A percentile compares a stretch with the other conserved stretches of the same genome.
Conservation (phyloP, 2,888 invertebrate species). For the Ellobium chinense region DNA sequence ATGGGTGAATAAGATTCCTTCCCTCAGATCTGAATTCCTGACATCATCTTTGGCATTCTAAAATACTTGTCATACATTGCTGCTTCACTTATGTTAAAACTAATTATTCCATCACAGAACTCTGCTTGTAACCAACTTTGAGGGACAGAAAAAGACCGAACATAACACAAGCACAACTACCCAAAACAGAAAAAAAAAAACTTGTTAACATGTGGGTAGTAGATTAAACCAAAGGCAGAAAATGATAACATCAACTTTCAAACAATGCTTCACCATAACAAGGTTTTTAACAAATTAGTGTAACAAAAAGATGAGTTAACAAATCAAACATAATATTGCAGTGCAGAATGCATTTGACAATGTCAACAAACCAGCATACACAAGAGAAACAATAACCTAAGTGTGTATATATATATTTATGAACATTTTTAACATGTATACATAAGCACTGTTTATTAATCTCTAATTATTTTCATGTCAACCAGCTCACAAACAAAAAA, state of each 20-base stretch:
- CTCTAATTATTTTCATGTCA: not conserved
- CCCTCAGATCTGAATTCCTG: too few species aligned
- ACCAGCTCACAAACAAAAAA: not conserved
- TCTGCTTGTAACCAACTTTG: too few species aligned
- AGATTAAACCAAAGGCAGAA: too few species aligned
- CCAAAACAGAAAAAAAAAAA: not conserved
- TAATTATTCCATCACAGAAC: too few species aligned
- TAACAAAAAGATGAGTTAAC: not conserved
- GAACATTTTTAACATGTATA: not conserved
- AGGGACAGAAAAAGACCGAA: too few species aligned
- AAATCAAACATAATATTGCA: constrained; percentile 7
- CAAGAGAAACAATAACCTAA: not conserved
- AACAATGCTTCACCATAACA: not conserved
- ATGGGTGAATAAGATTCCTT: too few species aligned
- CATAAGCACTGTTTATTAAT: not conserved
- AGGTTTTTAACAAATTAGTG: not conserved
- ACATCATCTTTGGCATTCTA: too few species aligned
- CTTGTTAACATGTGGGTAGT: not conserved
- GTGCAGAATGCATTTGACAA: constrained; percentile 13
- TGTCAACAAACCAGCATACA: not conserved
- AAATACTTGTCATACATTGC: too few species aligned
- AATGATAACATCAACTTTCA: not conserved
- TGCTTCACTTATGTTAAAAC: too few species aligned
- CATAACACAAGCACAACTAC: too few species aligned
- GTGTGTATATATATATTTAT: not conserved